phyloP scores from a whole-genome alignment of 1,140 invertebrate species.

The Ectropis grisescens region DNA sequence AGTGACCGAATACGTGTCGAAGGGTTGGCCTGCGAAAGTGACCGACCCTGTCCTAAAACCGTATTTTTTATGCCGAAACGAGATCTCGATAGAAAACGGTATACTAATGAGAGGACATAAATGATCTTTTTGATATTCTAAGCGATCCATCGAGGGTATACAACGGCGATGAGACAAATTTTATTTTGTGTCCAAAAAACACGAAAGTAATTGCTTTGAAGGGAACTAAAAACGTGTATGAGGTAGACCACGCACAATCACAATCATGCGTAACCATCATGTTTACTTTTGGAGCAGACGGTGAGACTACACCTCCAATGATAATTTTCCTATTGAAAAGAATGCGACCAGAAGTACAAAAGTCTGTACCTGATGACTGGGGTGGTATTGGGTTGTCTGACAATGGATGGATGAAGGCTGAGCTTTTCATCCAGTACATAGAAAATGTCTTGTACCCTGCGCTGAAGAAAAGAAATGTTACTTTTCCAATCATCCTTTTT shows the following conservation, averaged over 20 bases:
- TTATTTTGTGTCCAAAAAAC: slow-evolving; percentile 27
- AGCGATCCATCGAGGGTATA: slow-evolving; percentile 14
- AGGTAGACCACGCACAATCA: slow-evolving; percentile 18
- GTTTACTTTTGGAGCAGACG: slow-evolving; percentile 22
- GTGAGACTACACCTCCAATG: slow-evolving; percentile 19
- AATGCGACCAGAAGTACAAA: slow-evolving; percentile 5
- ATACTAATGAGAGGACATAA: too few relatives aligned
- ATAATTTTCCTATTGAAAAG: slow-evolving; percentile 15
- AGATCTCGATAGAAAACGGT: too few relatives aligned
- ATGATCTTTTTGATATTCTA: slow-evolving; percentile 7
- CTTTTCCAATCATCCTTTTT: slow-evolving; percentile 30
- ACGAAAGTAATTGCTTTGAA: slow-evolving; percentile 24
- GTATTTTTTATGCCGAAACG: too few relatives aligned
- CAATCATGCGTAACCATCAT: slow-evolving; percentile 27
- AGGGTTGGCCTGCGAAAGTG: too few relatives aligned
- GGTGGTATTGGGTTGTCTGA: too few relatives aligned
- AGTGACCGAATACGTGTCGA: too few relatives aligned
- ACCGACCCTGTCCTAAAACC: too few relatives aligned
- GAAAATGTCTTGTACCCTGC: slow-evolving; percentile 22
- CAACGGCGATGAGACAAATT: slow-evolving; percentile 35
- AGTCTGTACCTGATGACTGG: slow-evolving; percentile 20
- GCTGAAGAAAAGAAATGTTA: slow-evolving; percentile 17
- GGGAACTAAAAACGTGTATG: slow-evolving; percentile 28
- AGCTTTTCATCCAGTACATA: slow-evolving; percentile 34
- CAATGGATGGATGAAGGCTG: slow-evolving; percentile 39